phyloP scores from a whole-genome alignment of 53 echinoderm and acorn worm species.

The Holothuria leucospilota region DNA sequence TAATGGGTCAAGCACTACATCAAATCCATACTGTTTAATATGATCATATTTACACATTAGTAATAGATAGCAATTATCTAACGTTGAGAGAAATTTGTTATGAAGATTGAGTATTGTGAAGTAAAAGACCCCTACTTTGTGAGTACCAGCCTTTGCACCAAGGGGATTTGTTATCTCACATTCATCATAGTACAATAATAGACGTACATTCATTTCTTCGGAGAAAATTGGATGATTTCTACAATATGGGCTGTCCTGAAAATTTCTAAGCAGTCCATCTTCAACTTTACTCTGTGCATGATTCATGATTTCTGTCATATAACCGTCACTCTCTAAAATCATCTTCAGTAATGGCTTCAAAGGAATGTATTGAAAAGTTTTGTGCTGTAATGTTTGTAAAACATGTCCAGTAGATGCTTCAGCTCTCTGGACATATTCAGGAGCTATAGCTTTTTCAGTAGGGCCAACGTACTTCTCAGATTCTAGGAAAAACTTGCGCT shows the following conservation, averaged over 20 bases:
- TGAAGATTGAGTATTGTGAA: slow-evolving; percentile 55
- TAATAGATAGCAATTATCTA: slow-evolving; percentile 57
- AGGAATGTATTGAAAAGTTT: slow-evolving; percentile 64
- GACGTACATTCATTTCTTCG: slow-evolving; percentile 24
- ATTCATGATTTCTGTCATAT: slow-evolving; percentile 37
- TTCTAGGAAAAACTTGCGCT: slow-evolving; percentile 31
- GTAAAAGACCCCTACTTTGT: slow-evolving; percentile 63
- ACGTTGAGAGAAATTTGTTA: slow-evolving; percentile 56
- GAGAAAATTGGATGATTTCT: slow-evolving; percentile 41
- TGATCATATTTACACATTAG: slow-evolving; percentile 56
- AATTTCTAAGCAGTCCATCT: slow-evolving; percentile 57
- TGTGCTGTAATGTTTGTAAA: slow-evolving; percentile 49
- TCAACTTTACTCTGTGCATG: slow-evolving; percentile 31
- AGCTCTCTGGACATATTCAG: slow-evolving; percentile 52
- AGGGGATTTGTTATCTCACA: slow-evolving; percentile 66
- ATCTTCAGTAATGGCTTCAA: slow-evolving; percentile 46
- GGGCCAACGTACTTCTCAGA: slow-evolving; percentile 55
- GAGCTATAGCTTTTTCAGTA: slow-evolving; percentile 36
- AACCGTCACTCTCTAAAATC: slow-evolving; percentile 50
- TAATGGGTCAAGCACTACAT: slow-evolving; percentile 51
- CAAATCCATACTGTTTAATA: slow-evolving; percentile 65
- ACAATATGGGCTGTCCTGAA: slow-evolving; percentile 40
- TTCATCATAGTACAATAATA: slow-evolving; percentile 62
- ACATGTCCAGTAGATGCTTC: slow-evolving; percentile 57
- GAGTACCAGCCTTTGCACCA: slow-evolving; percentile 62